Evolutionary conservation across 1,140 invertebrate species (phyloP).

Genomic region (Drosophila pectinifera): DNA sequence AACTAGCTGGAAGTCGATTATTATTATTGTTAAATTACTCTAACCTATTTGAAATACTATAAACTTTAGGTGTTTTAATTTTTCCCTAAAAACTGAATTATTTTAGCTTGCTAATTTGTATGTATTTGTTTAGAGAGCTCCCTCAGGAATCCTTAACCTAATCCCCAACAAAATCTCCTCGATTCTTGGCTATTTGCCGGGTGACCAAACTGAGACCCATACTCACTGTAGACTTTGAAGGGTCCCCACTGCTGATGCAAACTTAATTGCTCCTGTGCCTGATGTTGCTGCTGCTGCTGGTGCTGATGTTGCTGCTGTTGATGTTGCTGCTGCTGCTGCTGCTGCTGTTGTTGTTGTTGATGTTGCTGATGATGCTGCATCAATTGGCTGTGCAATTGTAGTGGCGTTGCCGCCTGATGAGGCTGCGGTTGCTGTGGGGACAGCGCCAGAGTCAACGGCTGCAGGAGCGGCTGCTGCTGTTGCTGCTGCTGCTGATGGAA

Average conservation of each 20-base stretch:
- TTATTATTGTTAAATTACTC: too few species aligned
- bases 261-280: conserved; percentile 75
- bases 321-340: conserved; percentile 66
- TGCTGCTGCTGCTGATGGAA: conserved; percentile 60
- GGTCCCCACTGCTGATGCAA: conserved; percentile 84
- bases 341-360: conserved; percentile 55
- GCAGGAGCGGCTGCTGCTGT: conserved; percentile 80
- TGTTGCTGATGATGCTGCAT: conserved; percentile 75
- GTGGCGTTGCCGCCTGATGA: conserved; percentile 58
- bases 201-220: conserved; percentile 46
- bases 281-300: conserved; percentile 66
- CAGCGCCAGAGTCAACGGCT: conserved; percentile 76
- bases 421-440: conserved; percentile 77
- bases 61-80: too few species aligned
- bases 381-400: conserved; percentile 78
- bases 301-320: conserved; percentile 62
- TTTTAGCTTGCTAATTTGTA: not conserved
- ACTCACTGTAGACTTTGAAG: conserved; percentile 89
- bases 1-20: not conserved
- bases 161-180: not conserved
- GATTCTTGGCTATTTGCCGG: not conserved
- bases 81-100: too few species aligned
- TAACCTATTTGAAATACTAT: too few species aligned
- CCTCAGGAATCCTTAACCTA: conserved; percentile 7
- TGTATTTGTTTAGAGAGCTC: not conserved